These are phyloP conservation scores for Cryptoblepharus egeriae DNA, from an alignment of 2,797 vertebrate genomes.

Conservation along the genomic window DNA sequence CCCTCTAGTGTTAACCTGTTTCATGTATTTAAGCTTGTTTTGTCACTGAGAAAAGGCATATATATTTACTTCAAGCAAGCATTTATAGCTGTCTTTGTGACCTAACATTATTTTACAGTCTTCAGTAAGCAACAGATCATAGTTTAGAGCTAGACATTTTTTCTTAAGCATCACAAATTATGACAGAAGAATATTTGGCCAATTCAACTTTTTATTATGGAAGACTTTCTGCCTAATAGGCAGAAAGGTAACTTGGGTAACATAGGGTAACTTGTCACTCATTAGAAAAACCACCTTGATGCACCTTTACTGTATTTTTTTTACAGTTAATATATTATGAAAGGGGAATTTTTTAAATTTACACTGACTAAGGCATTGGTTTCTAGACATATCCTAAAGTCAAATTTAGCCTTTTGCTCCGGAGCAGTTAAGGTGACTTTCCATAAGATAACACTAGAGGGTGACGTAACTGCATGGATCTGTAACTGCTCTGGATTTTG, in stretches of 20 bases:
- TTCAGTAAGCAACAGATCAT: background rate
- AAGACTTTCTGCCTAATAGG: background rate
- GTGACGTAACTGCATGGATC: too few relatives aligned
- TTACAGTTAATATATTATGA: background rate
- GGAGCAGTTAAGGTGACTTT: too few relatives aligned
- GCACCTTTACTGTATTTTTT: background rate
- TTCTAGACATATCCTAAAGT: too few relatives aligned
- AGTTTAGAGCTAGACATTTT: background rate
- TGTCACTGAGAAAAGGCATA: background rate
- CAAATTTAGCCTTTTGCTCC: too few relatives aligned
- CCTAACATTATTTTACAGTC: background rate
- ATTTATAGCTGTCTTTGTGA: background rate
- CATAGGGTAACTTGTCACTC: background rate
- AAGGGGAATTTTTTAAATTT: too few relatives aligned
- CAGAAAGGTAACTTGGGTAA: too few relatives aligned
- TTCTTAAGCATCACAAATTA: background rate
- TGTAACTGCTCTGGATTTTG: too few relatives aligned
- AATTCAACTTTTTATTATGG: background rate
- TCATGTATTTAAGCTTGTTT: slow-evolving; percentile 1
- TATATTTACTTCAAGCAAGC: background rate
- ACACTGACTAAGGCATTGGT: background rate
- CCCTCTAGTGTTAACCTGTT: slow-evolving; percentile 3
- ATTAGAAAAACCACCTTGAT: background rate
- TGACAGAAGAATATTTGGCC: background rate
- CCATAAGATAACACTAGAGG: too few relatives aligned